A percentile compares a stretch with the other conserved stretches of the same genome.
Evolutionary conservation across 2,888 invertebrate species (phyloP).

Genomic region (Drosophila demipolita): DNA sequence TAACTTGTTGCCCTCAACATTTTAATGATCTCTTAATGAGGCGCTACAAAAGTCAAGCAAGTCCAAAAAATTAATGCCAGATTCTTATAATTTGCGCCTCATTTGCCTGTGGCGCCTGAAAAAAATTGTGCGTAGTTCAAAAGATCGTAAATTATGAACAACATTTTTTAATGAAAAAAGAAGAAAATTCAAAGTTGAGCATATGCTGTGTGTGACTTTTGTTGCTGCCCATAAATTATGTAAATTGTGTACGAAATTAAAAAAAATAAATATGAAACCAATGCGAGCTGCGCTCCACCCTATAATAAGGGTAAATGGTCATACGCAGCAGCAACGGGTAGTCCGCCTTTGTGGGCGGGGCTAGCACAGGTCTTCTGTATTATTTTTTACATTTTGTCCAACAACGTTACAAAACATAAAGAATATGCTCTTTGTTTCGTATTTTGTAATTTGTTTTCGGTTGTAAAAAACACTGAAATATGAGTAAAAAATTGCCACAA

Average conservation of each 20-base stretch:
- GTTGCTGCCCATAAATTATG: conserved; percentile 77
- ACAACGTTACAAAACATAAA: conserved; percentile 75
- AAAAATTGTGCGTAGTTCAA: conserved; percentile 38
- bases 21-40: conserved; percentile 75
- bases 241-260: conserved; percentile 67
- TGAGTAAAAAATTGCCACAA: conserved; percentile 76
- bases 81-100: conserved; percentile 58
- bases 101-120: conserved; percentile 45
- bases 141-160: conserved; percentile 71
- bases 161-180: conserved; percentile 70
- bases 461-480: conserved; percentile 66
- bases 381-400: conserved; percentile 46
- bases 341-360: conserved; percentile 60
- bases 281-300: conserved; percentile 44
- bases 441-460: conserved; percentile 75
- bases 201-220: conserved; percentile 75
- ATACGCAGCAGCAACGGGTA: conserved; percentile 53
- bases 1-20: conserved; percentile 48
- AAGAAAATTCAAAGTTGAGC: conserved; percentile 25
- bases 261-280: conserved; percentile 44
- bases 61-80: conserved; percentile 13
- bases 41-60: conserved; percentile 34
- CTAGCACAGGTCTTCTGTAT: conserved; percentile 32
- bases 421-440: conserved; percentile 77
- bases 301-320: conserved; percentile 77